A percentile compares a stretch with the other conserved stretches of the same genome.
Conservation (phyloP, 2,797 vertebrate genomes). For the Bovichtus variegatus region DNA sequence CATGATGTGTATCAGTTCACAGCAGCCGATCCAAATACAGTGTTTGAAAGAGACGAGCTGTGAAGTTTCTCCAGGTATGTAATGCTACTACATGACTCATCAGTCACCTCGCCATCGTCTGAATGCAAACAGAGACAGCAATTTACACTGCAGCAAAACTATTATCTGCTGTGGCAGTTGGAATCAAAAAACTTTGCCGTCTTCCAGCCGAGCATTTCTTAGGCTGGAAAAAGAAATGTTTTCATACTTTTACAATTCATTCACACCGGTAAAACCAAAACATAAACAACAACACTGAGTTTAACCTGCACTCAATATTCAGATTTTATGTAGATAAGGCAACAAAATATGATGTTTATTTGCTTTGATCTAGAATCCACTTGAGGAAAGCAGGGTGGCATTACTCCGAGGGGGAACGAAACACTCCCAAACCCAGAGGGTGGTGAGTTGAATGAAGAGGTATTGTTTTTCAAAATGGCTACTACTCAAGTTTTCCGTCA, state of each 20-base stretch:
- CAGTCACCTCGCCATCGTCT: constrained; percentile 38
- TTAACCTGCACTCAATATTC: constrained; percentile 18
- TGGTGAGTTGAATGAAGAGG: constrained; percentile 17
- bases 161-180: constrained; percentile 49
- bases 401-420: constrained; percentile 11
- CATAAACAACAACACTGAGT: constrained; percentile 3
- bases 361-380: constrained; percentile 21
- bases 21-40: constrained; percentile 40
- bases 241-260: constrained; percentile 16
- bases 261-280: background rate
- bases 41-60: constrained; percentile 21
- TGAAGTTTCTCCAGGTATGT: constrained; percentile 44
- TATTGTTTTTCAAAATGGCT: constrained; percentile 52
- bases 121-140: constrained; percentile 34
- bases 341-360: constrained; percentile 16
- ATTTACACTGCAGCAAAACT: constrained; percentile 44
- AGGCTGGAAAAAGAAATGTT: background rate
- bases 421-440: constrained; percentile 1
- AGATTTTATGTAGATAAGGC: constrained; percentile 16
- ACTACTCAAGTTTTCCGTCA: constrained; percentile 43
- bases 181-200: constrained; percentile 42
- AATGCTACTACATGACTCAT: constrained; percentile 52
- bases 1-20: constrained; percentile 31
- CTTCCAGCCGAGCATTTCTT: background rate
- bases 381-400: constrained; percentile 18